A percentile compares a stretch with the other conserved stretches of the same genome.
These are phyloP conservation scores for Rhingia campestris DNA, from an alignment of 2,888 invertebrate genomes.

Conservation along the genomic window DNA sequence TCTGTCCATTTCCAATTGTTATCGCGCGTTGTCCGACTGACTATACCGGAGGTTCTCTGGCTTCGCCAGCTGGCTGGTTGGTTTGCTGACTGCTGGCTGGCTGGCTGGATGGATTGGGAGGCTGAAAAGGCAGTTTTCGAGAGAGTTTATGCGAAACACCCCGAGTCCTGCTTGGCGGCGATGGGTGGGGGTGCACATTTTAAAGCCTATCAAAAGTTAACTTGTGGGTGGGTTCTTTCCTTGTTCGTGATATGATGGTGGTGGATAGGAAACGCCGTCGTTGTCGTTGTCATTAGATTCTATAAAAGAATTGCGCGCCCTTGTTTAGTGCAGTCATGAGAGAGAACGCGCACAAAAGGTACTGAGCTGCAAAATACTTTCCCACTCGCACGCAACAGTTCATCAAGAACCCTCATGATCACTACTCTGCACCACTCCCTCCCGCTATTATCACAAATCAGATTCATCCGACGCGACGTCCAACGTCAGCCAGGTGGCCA, in stretches of 20 bases:
- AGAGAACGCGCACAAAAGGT: neutral
- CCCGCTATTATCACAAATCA: slow-evolving; percentile 8
- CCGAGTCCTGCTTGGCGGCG: slow-evolving; percentile 32
- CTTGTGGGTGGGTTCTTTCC: slow-evolving; percentile 68
- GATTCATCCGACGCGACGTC: neutral
- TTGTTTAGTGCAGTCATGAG: slow-evolving; percentile 7
- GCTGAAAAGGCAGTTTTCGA: slow-evolving; percentile 47
- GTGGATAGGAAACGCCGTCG: slow-evolving; percentile 14
- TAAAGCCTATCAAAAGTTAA: slow-evolving; percentile 61
- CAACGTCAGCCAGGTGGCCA: too few relatives aligned
- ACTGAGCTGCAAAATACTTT: neutral
- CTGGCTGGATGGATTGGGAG: slow-evolving; percentile 62
- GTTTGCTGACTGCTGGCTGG: slow-evolving; percentile 47
- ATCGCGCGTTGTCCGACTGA: slow-evolving; percentile 28
- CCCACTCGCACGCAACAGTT: slow-evolving; percentile 23
- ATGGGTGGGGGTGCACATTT: slow-evolving; percentile 52
- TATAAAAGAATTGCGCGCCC: slow-evolving; percentile 18
- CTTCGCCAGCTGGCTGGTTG: slow-evolving; percentile 17
- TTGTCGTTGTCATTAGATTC: slow-evolving; percentile 16
- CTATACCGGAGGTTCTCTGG: slow-evolving; percentile 36
- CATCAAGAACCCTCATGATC: slow-evolving; percentile 7
- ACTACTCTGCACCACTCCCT: slow-evolving; percentile 37
- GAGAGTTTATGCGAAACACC: slow-evolving; percentile 44
- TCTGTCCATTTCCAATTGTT: slow-evolving; percentile 60
- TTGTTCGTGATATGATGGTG: slow-evolving; percentile 15